These are phyloP conservation scores for Smutsia temminckii DNA, from an alignment of 2,797 vertebrate genomes.

Conservation along the genomic window DNA sequence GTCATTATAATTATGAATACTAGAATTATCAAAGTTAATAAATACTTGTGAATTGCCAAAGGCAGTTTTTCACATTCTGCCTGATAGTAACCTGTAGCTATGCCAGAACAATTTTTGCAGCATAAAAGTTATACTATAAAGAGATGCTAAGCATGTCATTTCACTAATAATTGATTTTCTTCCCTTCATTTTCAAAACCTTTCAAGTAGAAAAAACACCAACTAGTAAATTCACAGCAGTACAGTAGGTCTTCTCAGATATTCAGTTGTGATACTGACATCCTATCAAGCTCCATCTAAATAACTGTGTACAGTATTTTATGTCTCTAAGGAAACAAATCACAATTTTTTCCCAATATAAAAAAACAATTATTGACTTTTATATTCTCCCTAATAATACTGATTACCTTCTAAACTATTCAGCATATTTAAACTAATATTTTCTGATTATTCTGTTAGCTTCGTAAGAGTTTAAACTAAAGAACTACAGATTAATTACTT, in stretches of 20 bases:
- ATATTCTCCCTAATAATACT: background rate
- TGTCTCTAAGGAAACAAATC: background rate
- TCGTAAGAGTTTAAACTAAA: background rate
- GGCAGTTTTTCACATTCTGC: constrained; percentile 45
- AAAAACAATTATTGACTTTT: background rate
- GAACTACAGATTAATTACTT: background rate
- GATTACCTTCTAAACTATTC: background rate
- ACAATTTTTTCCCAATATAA: background rate
- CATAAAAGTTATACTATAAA: constrained; percentile 20
- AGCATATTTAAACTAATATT: background rate
- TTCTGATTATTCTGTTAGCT: background rate
- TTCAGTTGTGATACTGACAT: background rate
- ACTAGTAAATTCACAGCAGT: constrained; percentile 44
- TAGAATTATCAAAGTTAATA: constrained; percentile 69
- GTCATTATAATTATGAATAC: constrained; percentile 53
- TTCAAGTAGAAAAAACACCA: constrained; percentile 14
- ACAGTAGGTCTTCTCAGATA: background rate
- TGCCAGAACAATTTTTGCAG: constrained; percentile 50
- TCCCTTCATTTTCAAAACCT: constrained; percentile 21
- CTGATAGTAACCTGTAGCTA: constrained; percentile 52
- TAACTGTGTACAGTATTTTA: background rate
- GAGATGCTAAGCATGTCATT: constrained; percentile 1
- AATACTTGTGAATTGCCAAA: constrained; percentile 62
- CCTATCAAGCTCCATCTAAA: background rate
- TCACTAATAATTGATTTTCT: constrained; percentile 63